phyloP scores from a whole-genome alignment of 2,797 vertebrate species.

The Acrossocheilus wenchowensis region DNA sequence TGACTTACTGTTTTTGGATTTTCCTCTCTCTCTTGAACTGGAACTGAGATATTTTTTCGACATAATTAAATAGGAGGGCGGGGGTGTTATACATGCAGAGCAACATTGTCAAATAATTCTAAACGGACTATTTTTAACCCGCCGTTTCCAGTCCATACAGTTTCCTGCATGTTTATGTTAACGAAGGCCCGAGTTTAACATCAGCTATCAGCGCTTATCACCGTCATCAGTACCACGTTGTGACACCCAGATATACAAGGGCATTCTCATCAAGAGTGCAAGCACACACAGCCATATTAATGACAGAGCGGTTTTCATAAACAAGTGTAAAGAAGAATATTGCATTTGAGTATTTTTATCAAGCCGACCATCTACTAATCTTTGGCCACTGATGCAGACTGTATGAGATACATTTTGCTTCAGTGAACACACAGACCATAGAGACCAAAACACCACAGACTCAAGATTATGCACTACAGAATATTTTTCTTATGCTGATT shows the following conservation, averaged over 20 bases:
- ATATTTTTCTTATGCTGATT: slow-evolving; percentile 39
- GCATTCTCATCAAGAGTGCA: slow-evolving; percentile 37
- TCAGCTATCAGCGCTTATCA: slow-evolving; percentile 75
- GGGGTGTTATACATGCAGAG: slow-evolving; percentile 69
- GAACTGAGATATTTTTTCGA: slow-evolving; percentile 47
- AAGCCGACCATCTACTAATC: slow-evolving; percentile 64
- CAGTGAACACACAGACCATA: slow-evolving; percentile 63
- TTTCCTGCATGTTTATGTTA: slow-evolving; percentile 74
- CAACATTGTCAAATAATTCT: slow-evolving; percentile 71
- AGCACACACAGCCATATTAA: slow-evolving; percentile 39
- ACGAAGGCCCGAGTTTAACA: slow-evolving; percentile 58
- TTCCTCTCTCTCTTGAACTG: slow-evolving; percentile 56
- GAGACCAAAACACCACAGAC: slow-evolving; percentile 52
- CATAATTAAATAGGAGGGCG: slow-evolving; percentile 62
- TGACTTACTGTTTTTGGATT: slow-evolving; percentile 47
- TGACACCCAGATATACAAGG: slow-evolving; percentile 32
- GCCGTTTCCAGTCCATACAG: slow-evolving; percentile 66
- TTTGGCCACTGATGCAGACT: slow-evolving; percentile 59
- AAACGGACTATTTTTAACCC: slow-evolving; percentile 81
- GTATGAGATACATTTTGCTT: slow-evolving; percentile 63
- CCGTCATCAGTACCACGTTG: slow-evolving; percentile 70
- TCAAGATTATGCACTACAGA: slow-evolving; percentile 58
- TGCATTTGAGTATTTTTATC: slow-evolving; percentile 40
- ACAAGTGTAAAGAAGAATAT: slow-evolving; percentile 59
- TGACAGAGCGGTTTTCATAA: slow-evolving; percentile 35